Percentiles rank a stretch among this genome's conserved stretches.
Evolutionary conservation across 1,140 invertebrate species (phyloP).

Genomic region (Metopolophium dirhodum): DNA sequence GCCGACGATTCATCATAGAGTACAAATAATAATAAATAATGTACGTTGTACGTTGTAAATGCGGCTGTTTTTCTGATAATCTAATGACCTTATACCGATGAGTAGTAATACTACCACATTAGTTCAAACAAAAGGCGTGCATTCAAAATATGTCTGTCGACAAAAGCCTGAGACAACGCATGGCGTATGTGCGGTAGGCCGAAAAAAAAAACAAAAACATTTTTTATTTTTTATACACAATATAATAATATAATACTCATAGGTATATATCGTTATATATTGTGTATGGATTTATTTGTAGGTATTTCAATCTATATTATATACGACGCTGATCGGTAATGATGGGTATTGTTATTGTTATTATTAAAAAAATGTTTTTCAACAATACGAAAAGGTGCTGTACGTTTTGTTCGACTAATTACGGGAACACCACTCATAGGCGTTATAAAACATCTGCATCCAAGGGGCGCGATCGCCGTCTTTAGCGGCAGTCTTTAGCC

Average conservation of each 20-base stretch:
- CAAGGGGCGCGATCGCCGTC: conserved; percentile 77
- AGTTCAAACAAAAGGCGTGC: not conserved
- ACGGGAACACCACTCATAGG: conserved; percentile 77
- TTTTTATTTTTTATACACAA: not conserved
- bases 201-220: conserved; percentile 1
- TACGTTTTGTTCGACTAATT: not conserved
- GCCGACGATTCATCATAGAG: not conserved
- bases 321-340: not conserved
- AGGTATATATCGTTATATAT: not conserved
- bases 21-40: not conserved
- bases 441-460: conserved; percentile 91
- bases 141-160: not conserved
- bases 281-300: not conserved
- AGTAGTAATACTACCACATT: not conserved
- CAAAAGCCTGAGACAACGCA: not conserved
- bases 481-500: conserved; percentile 55
- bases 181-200: not conserved
- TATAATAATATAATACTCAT: not conserved
- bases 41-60: not conserved
- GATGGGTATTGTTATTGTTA: not conserved
- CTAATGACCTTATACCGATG: conserved; percentile 22
- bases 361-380: not conserved
- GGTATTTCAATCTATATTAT: not conserved
- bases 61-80: not conserved
- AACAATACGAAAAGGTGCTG: not conserved